A percentile compares a stretch with the other conserved stretches of the same genome.
Evolutionary conservation across 2,797 vertebrate genomes (phyloP).

Genomic region (Antrozous pallidus): DNA sequence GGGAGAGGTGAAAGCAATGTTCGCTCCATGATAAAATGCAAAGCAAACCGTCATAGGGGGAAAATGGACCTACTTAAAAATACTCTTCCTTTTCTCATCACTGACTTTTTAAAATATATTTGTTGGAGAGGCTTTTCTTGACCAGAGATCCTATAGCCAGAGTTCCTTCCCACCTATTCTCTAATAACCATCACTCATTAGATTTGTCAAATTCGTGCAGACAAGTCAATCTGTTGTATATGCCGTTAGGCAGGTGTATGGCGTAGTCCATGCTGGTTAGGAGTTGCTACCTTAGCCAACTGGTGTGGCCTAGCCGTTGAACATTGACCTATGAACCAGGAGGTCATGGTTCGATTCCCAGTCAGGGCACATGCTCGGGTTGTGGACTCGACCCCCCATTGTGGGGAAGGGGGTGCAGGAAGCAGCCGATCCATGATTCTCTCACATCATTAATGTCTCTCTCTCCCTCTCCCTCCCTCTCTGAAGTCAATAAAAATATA

Average conservation of each 20-base stretch:
- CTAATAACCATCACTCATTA: neutral
- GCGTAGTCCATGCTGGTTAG: neutral
- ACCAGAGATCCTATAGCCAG: neutral
- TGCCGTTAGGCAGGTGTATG: rapidly evolving
- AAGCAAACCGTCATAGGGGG: neutral
- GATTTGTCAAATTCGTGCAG: neutral
- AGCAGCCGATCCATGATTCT: no score
- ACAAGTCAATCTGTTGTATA: neutral
- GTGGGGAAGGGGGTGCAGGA: no score
- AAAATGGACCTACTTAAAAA: neutral
- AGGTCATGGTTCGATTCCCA: no score
- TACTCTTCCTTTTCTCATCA: neutral
- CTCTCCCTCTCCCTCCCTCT: no score
- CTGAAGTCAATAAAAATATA: no score
- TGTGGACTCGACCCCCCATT: no score
- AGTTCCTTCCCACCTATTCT: neutral
- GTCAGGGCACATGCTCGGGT: no score
- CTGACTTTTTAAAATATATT: neutral
- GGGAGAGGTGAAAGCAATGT: neutral
- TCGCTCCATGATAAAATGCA: neutral
- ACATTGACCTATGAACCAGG: no score
- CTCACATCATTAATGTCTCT: no score
- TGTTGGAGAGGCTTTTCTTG: neutral
- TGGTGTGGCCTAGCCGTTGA: no score
- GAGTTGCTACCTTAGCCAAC: neutral